Conservation (phyloP, 2,888 invertebrate genomes). For the Macaria notata region DNA sequence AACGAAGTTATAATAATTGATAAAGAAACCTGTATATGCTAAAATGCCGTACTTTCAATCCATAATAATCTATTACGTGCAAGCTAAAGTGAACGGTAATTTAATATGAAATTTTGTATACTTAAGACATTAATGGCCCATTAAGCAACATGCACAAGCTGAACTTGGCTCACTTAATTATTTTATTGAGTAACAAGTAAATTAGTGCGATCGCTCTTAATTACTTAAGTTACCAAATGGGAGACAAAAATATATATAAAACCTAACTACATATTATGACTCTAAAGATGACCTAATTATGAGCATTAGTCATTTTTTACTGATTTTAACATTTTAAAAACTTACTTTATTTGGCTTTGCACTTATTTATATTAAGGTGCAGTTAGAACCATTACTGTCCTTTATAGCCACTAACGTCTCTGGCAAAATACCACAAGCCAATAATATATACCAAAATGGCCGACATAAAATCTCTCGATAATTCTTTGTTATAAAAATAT, state of each 20-base stretch:
- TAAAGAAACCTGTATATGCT: too few species aligned
- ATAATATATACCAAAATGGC: constrained; percentile 16
- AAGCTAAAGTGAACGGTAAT: neutral
- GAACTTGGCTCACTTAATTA: constrained; percentile 31
- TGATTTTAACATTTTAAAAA: too few species aligned
- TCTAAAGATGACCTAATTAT: too few species aligned
- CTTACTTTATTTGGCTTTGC: too few species aligned
- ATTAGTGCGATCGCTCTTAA: constrained; percentile 31
- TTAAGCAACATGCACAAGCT: constrained; percentile 23
- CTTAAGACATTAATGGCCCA: constrained; percentile 24
- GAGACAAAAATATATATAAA: constrained; percentile 34
- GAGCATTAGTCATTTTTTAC: too few species aligned
- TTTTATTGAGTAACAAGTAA: constrained; percentile 36
- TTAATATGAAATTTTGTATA: constrained; percentile 15
- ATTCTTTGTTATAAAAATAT: constrained; percentile 26
- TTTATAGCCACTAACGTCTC: too few species aligned
- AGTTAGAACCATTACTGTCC: too few species aligned
- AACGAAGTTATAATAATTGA: too few species aligned
- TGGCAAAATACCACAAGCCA: constrained; percentile 7
- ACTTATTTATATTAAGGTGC: too few species aligned
- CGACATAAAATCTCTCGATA: constrained; percentile 22
- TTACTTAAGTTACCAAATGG: constrained; percentile 31
- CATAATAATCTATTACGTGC: too few species aligned
- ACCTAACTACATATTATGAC: constrained; percentile 10
- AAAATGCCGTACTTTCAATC: too few species aligned